Base-by-base conservation (phyloP, 2,113 vertebrate species). In the Dasyornis broadbenti region DNA sequence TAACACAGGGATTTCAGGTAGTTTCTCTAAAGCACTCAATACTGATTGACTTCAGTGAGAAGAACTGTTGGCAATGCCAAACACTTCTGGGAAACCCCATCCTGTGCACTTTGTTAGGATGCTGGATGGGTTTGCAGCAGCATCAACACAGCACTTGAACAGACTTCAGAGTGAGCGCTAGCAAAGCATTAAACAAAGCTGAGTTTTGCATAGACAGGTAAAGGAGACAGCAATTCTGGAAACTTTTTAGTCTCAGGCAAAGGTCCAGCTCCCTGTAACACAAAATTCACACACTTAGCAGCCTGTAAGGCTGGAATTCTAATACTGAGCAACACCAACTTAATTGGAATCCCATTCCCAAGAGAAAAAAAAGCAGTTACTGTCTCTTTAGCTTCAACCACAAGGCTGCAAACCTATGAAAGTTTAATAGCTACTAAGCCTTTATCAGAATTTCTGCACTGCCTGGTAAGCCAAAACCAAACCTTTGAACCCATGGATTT, bases 371-470 rank as follows among this genome's bases (percentile, higher is more conserved):
- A 64, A 28, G 2, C 59, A 84, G 66, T 56, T 88, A 82, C 53
- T 6, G 6, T 60, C 78, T 85, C 50, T 75, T 82, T 49, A 86
- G 61, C 33, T 82, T 82, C 85, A 73, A 65, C 52, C 64, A 77
- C 68, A 78, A 87, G 70, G 45, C 87, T 91, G 54, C 45, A 88
- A 91, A 86, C 39, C 64, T 90, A 83, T 94, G 33, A 88, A 95
- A 77, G 54, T 93, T 94, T 90, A 95, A 95, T 92, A 91, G 71
- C 85, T 79, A 54, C 85, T 90, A 83, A 93, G 60, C 50, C 75
- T 91, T 90, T 70, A 94, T 82, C 85, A 90, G 82, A 86, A 84
- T 89, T 91, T 86, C 93, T 84, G 76, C 77, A 33, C 65, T 65
- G 78, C 42, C 50, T 77, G 75, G 30, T 49, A 90, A 92, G 70